A percentile compares a stretch with the other conserved stretches of the same genome.
Conservation (phyloP, 2,797 vertebrate species). For the Allenopithecus nigroviridis region DNA sequence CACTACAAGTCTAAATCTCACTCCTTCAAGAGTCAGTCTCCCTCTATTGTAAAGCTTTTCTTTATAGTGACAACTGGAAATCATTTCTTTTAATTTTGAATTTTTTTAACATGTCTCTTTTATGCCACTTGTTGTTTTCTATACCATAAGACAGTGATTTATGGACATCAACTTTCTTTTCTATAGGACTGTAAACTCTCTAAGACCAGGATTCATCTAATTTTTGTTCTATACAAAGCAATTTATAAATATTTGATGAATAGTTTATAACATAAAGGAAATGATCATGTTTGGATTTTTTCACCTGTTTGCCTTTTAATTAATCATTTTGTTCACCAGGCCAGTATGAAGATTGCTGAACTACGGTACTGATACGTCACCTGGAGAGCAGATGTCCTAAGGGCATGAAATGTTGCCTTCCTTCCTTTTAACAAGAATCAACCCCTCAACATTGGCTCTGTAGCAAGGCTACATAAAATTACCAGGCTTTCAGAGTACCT, state of each 20-base stretch:
- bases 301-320: not conserved
- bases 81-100: not conserved
- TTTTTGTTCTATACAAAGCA: not conserved
- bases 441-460: not conserved
- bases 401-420: not conserved
- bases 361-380: not conserved
- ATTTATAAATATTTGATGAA: not conserved
- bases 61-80: not conserved
- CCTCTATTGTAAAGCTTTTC: not conserved
- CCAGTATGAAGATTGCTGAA: not conserved
- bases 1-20: not conserved
- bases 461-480: not conserved
- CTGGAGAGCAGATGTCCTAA: not conserved
- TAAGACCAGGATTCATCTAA: not conserved
- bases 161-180: not conserved
- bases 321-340: not conserved
- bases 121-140: not conserved
- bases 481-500: not conserved
- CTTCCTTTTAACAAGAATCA: not conserved
- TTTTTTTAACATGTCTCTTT: not conserved
- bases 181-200: not conserved
- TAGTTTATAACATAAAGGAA: not conserved
- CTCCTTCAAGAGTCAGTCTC: not conserved
- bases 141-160: not conserved
- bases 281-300: not conserved